These are phyloP conservation scores for Paraplagusia blochii DNA, from an alignment of 2,113 vertebrate species.

Conservation along the genomic window DNA sequence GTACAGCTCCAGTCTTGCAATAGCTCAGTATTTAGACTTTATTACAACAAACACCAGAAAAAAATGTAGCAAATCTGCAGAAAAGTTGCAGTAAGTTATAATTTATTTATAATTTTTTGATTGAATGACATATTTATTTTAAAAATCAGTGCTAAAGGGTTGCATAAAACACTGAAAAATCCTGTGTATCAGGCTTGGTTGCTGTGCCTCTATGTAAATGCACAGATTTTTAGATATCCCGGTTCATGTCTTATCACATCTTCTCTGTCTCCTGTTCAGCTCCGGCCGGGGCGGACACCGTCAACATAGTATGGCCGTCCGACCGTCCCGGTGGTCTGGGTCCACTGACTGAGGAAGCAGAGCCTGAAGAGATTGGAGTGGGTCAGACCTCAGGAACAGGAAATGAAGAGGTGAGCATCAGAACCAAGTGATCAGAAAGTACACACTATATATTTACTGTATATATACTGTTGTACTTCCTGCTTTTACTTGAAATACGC, in stretches of 20 bases:
- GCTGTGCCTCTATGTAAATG: background rate
- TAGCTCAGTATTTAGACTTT: background rate
- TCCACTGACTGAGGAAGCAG: background rate
- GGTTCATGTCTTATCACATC: background rate
- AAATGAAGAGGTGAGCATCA: slow-evolving; percentile 32
- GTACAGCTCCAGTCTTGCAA: background rate
- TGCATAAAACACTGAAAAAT: background rate
- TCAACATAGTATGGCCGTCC: slow-evolving; percentile 1
- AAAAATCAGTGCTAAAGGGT: slow-evolving; percentile 15
- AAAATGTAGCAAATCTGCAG: background rate
- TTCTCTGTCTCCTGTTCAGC: slow-evolving; percentile 8
- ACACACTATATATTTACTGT: too few species aligned
- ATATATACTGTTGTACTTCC: background rate
- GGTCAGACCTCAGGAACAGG: background rate
- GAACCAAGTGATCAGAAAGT: too few species aligned
- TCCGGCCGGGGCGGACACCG: slow-evolving; percentile 26
- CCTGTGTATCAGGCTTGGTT: background rate
- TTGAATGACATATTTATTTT: background rate
- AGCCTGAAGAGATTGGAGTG: slow-evolving; percentile 2
- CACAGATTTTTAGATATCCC: background rate
- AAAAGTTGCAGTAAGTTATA: background rate
- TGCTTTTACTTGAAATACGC: background rate
- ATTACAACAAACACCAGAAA: background rate
- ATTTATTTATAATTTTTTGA: background rate
- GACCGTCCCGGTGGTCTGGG: background rate